Conservation (phyloP, 2,113 vertebrate genomes). For the Larimichthys polyactis region DNA sequence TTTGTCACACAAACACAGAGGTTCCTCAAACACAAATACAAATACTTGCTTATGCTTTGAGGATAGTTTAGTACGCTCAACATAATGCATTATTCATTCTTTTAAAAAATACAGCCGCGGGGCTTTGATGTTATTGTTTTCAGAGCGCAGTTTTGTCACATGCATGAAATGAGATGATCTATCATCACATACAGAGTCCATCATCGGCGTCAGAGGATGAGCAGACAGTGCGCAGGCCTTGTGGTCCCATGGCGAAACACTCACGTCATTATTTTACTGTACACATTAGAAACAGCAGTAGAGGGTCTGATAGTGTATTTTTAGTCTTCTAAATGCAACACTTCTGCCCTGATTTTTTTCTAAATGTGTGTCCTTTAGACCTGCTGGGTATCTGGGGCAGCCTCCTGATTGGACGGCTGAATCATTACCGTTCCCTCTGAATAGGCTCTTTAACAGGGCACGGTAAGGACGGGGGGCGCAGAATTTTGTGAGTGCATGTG, state of each 20-base stretch:
- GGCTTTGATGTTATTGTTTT: slow-evolving; percentile 17
- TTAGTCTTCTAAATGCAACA: slow-evolving; percentile 1
- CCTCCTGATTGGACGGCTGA: slow-evolving; percentile 39
- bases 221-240: neutral
- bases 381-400: slow-evolving; percentile 38
- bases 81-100: slow-evolving; percentile 26
- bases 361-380: slow-evolving; percentile 14
- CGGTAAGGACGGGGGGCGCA: neutral
- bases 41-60: slow-evolving; percentile 26
- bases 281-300: neutral
- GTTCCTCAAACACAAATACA: slow-evolving; percentile 16
- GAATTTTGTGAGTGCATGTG: slow-evolving; percentile 17
- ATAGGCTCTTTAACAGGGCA: slow-evolving; percentile 19
- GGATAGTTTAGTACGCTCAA: neutral
- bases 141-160: neutral
- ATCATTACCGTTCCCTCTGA: slow-evolving; percentile 43
- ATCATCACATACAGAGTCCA: neutral
- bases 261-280: neutral
- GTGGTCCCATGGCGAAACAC: neutral
- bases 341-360: slow-evolving; percentile 22
- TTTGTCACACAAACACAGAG: neutral
- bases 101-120: neutral
- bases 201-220: neutral
- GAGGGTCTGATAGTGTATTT: neutral
- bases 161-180: slow-evolving; percentile 22